Evolutionary conservation across 2,797 vertebrate genomes (phyloP), one percentile per base, ranked within the genome.

Genomic region (Tapera naevia): DNA sequence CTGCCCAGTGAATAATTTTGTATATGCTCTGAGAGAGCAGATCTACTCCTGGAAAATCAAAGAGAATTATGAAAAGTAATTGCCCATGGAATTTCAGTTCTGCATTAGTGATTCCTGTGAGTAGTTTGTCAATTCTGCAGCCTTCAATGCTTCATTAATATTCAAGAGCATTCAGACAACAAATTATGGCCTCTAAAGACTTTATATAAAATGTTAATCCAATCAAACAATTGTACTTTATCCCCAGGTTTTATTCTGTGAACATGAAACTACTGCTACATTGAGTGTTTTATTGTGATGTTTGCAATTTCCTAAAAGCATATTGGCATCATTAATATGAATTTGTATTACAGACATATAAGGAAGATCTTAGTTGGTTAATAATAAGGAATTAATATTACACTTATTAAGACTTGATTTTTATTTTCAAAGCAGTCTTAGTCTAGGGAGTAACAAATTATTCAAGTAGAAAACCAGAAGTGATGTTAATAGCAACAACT

Each of bases 41-140:
- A 13, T 91, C 87, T 87, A 7, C 24, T 91, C 83, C 74, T 41
- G 32, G 64, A 91, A 96, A 96, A 97, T 93, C 93, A 96, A 96
- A 96, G 67, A 89, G 79, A 96, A 95, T 95, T 90, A 91, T 69
- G 76, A 89, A 95, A 96, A 94, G 71, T 76, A 91, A 71, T 88
- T 88, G 61, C 62, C 79, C 17, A 9, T 0, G 0, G 69, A 48
- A 90, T 95, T 97, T 97, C 92, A 88, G 85, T 94, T 94, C 95
- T 94, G 76, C 61, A 35, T 94, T 90, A 61, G 70, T 30, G 46
- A 92, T 93, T 92, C 46, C 32, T 39, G 64, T 23, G 39, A 94
- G 21, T 43, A 3, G 3, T 48, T 80, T 66, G 8, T 72, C 81
- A 95, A 14, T 69, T 87, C 53, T 70, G 33, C 46, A 70, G 57